Conservation (phyloP, 2,113 vertebrate genomes). For the Triplophysa rosa region DNA sequence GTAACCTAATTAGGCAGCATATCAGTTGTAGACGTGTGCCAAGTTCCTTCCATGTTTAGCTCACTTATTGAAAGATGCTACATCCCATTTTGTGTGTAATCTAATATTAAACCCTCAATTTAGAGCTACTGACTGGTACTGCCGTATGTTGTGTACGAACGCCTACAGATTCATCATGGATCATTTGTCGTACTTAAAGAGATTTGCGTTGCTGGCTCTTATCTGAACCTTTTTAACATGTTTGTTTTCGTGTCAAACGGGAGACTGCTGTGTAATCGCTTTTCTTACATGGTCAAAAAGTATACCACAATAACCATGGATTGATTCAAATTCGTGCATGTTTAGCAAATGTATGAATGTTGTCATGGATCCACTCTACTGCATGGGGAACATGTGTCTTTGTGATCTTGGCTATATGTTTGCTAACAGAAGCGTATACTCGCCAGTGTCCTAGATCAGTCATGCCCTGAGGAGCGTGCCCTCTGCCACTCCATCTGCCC, state of each 20-base stretch:
- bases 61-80: slow-evolving; percentile 24
- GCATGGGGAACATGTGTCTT: not conserved
- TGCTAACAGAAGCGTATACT: slow-evolving; percentile 35
- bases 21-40: slow-evolving; percentile 17
- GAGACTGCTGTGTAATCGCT: slow-evolving; percentile 14
- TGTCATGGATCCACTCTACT: not conserved
- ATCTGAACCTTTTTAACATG: slow-evolving; percentile 31
- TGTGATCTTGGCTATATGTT: slow-evolving; percentile 27
- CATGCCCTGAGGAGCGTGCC: slow-evolving; percentile 44
- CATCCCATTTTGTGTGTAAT: slow-evolving; percentile 39
- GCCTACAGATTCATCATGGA: slow-evolving; percentile 38
- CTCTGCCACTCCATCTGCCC: slow-evolving; percentile 52
- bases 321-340: slow-evolving; percentile 23
- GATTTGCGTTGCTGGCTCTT: slow-evolving; percentile 36
- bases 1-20: slow-evolving; percentile 40
- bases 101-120: slow-evolving; percentile 41
- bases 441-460: slow-evolving; percentile 37
- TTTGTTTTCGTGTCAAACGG: slow-evolving; percentile 28
- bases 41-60: slow-evolving; percentile 27
- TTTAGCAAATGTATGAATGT: slow-evolving; percentile 17
- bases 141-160: slow-evolving; percentile 8
- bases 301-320: not conserved
- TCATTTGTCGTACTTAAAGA: slow-evolving; percentile 44
- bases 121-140: slow-evolving; percentile 4
- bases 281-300: not conserved